Evolutionary conservation across 2,113 vertebrate genomes (phyloP).

Genomic region (Ptyas mucosa): DNA sequence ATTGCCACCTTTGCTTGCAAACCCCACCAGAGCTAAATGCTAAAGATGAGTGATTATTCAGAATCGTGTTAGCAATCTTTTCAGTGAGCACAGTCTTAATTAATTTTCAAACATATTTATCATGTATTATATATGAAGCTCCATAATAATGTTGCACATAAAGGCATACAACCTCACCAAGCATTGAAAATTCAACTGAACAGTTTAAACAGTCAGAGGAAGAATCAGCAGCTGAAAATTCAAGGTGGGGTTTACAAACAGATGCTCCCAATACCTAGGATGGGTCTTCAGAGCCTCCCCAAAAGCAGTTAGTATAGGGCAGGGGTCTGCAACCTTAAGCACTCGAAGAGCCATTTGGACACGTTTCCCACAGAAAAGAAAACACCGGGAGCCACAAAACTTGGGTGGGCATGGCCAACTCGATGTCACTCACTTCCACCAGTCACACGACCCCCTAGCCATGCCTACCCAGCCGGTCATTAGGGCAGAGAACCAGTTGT

Average conservation of each 20-base stretch:
- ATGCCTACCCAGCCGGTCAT: too few relatives aligned
- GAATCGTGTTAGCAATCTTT: slow-evolving; percentile 43
- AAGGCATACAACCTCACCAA: not conserved
- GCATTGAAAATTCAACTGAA: not conserved
- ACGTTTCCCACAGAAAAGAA: too few relatives aligned
- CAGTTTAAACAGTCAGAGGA: not conserved
- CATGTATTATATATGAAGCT: slow-evolving; percentile 32
- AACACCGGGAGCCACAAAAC: too few relatives aligned
- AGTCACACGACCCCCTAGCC: too few relatives aligned
- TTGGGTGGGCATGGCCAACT: too few relatives aligned
- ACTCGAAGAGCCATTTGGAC: too few relatives aligned
- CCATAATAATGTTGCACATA: slow-evolving; percentile 18
- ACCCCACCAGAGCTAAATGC: slow-evolving; percentile 41
- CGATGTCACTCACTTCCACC: too few relatives aligned
- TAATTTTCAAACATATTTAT: slow-evolving; percentile 57
- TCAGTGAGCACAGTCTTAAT: slow-evolving; percentile 38
- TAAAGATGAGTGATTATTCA: slow-evolving; percentile 53
- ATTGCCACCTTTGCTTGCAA: slow-evolving; percentile 45
- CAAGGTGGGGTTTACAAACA: not conserved
- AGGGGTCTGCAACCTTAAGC: too few relatives aligned
- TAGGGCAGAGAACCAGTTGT: too few relatives aligned
- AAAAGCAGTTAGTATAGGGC: not conserved
- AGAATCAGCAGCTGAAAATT: not conserved
- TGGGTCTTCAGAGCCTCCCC: not conserved
- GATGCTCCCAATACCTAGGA: not conserved